These are phyloP conservation scores for Rhagonycha lutea DNA, from an alignment of 2,888 invertebrate species.

Conservation along the genomic window DNA sequence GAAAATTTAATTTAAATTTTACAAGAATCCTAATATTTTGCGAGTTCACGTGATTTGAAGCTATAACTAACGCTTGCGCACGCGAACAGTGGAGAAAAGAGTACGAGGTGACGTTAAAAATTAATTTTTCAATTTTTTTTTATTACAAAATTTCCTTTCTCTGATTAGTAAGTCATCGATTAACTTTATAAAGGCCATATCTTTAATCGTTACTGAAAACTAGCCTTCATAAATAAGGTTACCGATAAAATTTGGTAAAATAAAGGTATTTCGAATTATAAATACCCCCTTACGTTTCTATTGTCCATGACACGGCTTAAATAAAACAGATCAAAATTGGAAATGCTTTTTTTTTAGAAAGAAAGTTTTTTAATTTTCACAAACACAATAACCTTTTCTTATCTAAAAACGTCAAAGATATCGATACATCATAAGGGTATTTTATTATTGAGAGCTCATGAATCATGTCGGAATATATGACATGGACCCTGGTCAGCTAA, in stretches of 20 bases:
- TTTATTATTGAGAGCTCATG: conserved; percentile 33
- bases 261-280: too few relatives aligned
- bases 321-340: not conserved
- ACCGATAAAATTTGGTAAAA: not conserved
- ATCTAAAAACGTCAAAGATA: conserved; percentile 27
- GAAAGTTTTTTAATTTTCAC: not conserved
- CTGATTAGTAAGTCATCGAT: not conserved
- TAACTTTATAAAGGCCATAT: too few relatives aligned
- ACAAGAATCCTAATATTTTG: not conserved
- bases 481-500: conserved; percentile 43
- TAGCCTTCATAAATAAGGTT: not conserved
- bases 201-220: not conserved
- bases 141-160: not conserved
- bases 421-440: conserved; percentile 15
- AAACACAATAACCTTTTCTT: conserved; percentile 12
- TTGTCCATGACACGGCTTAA: too few relatives aligned
- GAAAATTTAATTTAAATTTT: not conserved
- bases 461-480: conserved; percentile 36
- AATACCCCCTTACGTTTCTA: not conserved
- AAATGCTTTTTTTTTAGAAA: not conserved
- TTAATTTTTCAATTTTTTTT: not conserved
- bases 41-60: not conserved
- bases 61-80: not conserved
- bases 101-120: not conserved
- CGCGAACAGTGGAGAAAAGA: not conserved